Base-by-base conservation (phyloP, 2,113 vertebrate species). In the Motacilla alba region DNA sequence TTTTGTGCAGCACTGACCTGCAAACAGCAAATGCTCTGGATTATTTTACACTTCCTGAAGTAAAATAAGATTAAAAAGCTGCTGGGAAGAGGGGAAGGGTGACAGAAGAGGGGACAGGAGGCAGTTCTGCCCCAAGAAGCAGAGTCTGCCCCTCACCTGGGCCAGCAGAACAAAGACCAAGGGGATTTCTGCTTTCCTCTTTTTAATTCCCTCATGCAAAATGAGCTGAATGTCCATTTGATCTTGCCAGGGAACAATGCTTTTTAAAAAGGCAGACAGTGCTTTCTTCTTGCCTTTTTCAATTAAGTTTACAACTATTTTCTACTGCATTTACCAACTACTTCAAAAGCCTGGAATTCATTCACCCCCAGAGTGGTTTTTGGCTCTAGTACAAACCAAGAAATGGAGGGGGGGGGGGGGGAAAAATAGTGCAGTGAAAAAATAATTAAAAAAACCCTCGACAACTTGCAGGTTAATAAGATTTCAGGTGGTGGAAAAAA, bases 221-320 rank as follows among this genome's bases (percentile, higher is more conserved):
- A 72, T 21, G 44, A 94, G 37, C 44, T 64, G 53, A 60, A 52
- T 30, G 53, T 24, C 27, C 7, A 12, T 79, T 91, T 82, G 53
- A 79, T 81, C 66, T 79, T 86, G 28, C 49, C 41, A 58, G 41
- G 30, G 87, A 96, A 68, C 52, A 74, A 68, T 76, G 52, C 33
- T 56, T 84, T 91, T 41, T 0, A 15, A 89, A 91, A 93, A 93
- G 35, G 60, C 66, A 87, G 44, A 26, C 2, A 1, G 26, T 73
- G 77, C 69, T 94, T 93, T 89, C 93, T 96, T 93, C 93, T 87
- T 79, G 76, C 33, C 46, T 91, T 95, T 93, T 95, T 41, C 91
- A 91, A 79, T 93, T 96, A 89, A 76, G 49, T 95, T 95, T 93
- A 84, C 66, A 79, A 46, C 81, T 69, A 46, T 91, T 95, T 93